Evolutionary conservation across 1,140 invertebrate species (phyloP).

Genomic region (Microplitis demolitor): DNA sequence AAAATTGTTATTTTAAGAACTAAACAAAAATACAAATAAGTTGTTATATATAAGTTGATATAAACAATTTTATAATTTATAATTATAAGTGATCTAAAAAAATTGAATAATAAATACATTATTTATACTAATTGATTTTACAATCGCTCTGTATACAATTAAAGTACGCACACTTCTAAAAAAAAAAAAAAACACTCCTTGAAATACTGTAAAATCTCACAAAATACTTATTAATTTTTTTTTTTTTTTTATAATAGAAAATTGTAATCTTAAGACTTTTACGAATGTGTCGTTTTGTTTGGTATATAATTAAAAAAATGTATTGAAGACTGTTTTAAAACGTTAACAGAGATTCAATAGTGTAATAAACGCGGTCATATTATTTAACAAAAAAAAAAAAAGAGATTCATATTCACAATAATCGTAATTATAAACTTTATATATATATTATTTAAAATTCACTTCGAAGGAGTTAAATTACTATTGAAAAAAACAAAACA

Average conservation of each 20-base stretch:
- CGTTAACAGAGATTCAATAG: background rate
- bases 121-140: slow-evolving; percentile 6
- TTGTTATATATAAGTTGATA: background rate
- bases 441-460: too few relatives aligned
- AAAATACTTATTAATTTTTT: slow-evolving; percentile 50
- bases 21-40: background rate
- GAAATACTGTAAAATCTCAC: slow-evolving; percentile 62
- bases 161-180: slow-evolving; percentile 36
- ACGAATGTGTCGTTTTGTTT: background rate
- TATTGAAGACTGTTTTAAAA: background rate
- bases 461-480: too few relatives aligned
- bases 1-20: background rate
- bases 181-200: slow-evolving; percentile 59
- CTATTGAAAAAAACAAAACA: too few relatives aligned
- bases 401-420: background rate
- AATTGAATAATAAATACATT: slow-evolving; percentile 20
- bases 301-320: background rate
- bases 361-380: background rate
- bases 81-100: too few relatives aligned
- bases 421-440: too few relatives aligned
- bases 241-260: background rate
- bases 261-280: background rate
- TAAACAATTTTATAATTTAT: too few relatives aligned
- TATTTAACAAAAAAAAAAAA: background rate
- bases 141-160: slow-evolving; percentile 12